phyloP scores from a whole-genome alignment of 2,113 vertebrate species.

The Prolemur simus region DNA sequence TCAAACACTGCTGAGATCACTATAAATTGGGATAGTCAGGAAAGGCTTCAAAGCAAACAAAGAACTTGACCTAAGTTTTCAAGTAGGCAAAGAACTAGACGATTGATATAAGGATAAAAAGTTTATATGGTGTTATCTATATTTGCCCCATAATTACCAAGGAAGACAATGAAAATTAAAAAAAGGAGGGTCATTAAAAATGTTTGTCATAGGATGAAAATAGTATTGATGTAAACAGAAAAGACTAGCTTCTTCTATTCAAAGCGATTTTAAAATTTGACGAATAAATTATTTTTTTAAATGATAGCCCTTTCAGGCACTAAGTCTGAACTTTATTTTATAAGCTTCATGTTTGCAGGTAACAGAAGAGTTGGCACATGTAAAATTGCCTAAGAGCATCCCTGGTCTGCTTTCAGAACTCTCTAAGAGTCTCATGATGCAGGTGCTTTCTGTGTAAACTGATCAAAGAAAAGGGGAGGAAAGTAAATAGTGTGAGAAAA shows the following conservation, averaged over 20 bases:
- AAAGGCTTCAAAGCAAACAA: constrained; percentile 3
- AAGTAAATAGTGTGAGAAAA: background rate
- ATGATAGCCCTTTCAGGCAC: background rate
- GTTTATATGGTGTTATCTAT: background rate
- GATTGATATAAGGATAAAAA: background rate
- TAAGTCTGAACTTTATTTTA: background rate
- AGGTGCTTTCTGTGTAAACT: constrained; percentile 1
- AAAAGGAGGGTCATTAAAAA: background rate
- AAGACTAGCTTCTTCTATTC: background rate
- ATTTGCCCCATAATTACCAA: background rate
- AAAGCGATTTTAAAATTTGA: background rate
- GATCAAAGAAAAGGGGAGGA: background rate
- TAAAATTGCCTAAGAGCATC: background rate
- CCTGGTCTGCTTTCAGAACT: background rate
- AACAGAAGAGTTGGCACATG: background rate
- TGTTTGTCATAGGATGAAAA: background rate
- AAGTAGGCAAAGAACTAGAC: background rate
- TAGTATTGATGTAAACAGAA: background rate
- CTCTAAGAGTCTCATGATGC: background rate
- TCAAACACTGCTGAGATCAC: background rate
- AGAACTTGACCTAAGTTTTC: constrained; percentile 6
- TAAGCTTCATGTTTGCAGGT: background rate
- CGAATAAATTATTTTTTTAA: background rate
- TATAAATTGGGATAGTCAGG: background rate
- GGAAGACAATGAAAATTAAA: constrained; percentile 21